Evolutionary conservation across 2,888 invertebrate species (phyloP).

Genomic region (Odontomyia ornata): DNA sequence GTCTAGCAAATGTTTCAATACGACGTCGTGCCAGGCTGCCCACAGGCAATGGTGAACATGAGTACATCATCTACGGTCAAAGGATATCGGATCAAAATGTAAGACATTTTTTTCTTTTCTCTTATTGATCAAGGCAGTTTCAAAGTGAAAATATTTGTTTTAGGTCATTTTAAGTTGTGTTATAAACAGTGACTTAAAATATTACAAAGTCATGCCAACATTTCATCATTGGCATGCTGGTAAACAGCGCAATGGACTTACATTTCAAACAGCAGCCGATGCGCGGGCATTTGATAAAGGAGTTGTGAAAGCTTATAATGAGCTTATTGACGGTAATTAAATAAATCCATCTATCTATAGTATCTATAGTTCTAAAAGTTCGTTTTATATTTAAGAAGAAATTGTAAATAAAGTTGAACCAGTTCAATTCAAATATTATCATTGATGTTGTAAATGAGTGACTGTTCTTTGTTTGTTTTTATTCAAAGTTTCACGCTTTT

Average conservation of each 20-base stretch:
- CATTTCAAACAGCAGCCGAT: conserved; percentile 95
- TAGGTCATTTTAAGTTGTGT: conserved; percentile 94
- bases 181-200: conserved; percentile 94
- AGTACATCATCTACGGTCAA: conserved; percentile 93
- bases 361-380: not conserved
- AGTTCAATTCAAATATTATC: not conserved
- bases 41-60: conserved; percentile 71
- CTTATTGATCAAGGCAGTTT: too few species aligned
- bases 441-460: not conserved
- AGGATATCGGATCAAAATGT: conserved; percentile 93
- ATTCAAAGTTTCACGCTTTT: too few species aligned
- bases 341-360: not conserved
- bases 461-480: not conserved
- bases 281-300: conserved; percentile 94
- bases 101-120: conserved; percentile 61
- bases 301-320: conserved; percentile 87
- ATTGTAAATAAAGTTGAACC: not conserved
- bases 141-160: too few species aligned
- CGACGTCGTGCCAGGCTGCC: conserved; percentile 75
- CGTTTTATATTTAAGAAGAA: not conserved
- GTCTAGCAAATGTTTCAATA: conserved; percentile 92
- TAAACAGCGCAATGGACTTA: conserved; percentile 93
- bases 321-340: conserved; percentile 85
- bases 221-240: conserved; percentile 98
- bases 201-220: conserved; percentile 97